Evolutionary conservation across 1,140 invertebrate species (phyloP).

Genomic region (Protaetia brevitarsis): DNA sequence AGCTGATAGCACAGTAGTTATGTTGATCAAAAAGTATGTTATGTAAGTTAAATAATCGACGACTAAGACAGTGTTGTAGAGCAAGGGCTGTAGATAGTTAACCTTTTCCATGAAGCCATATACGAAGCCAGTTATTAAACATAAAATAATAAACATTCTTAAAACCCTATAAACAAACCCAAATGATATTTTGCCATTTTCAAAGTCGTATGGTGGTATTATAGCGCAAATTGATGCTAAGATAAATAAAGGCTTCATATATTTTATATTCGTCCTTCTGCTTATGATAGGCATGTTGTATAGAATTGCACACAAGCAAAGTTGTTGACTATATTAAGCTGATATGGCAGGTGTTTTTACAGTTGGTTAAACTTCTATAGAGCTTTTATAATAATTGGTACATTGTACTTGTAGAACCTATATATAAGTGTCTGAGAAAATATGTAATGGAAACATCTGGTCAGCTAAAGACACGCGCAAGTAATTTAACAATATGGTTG

Average conservation of each 20-base stretch:
- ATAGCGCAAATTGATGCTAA: not conserved
- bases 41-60: not conserved
- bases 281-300: not conserved
- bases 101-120: not conserved
- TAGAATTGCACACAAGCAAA: not conserved
- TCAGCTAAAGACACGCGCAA: no score
- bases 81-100: not conserved
- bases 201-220: not conserved
- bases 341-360: not conserved
- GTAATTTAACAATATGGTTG: no score
- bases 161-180: not conserved
- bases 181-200: not conserved
- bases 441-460: no score
- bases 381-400: no score
- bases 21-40: not conserved
- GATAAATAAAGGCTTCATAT: not conserved
- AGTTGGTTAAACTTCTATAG: no score
- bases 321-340: not conserved
- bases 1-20: not conserved
- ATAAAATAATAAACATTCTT: not conserved
- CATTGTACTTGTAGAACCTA: no score
- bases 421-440: no score
- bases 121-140: not conserved
- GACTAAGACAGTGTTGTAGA: not conserved
- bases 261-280: not conserved